Evolutionary conservation across 2,888 invertebrate species (phyloP), one percentile per base, ranked within the genome.

Genomic region (Melieria picta): DNA sequence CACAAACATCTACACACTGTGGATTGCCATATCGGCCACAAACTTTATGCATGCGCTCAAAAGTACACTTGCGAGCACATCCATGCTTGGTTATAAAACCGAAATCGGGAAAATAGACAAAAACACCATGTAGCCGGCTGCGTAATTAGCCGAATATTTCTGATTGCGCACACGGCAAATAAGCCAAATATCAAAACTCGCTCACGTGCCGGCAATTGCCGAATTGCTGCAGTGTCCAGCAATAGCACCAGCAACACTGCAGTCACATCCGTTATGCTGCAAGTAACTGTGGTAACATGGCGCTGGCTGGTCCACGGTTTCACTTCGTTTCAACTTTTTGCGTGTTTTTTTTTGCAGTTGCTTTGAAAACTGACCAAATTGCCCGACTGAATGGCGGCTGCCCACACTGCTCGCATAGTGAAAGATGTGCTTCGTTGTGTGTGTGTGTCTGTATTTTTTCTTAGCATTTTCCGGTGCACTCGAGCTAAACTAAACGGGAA

Each of bases 401-500:
- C 42, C 42, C 13, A 5, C 50, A 50, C 30, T 42, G 42, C 52
- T 50, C 11, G 4, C 46, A 16, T 65, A 5, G 10, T 10, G 7
- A 30, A 2, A 30, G 30, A 30, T 30, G 3, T 2, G 3, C 30
- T 43, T 65, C 11, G 16, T 7, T 66, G 66, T 66, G 45, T 66
- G 16, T 16, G 16, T n/a, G 10, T 50, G 10, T 58, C 42, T 4
- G 7, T 10, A 52, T 50, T 68, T 45, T 55, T 16, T 55, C 43
- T 68, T 67, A 64, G 61, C 70, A 70, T 68, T 72, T 74, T 50
- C 64, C 46, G 30, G 66, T 64, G 72, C 72, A 73, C 71, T 73
- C 71, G 69, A 71, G 75, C 73, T 73, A 72, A 75, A 75, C 72
- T 75, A 75, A 75, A 73, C 72, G 75, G 75, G 73, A 75, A 71